A percentile compares a stretch with the other conserved stretches of the same genome.
Evolutionary conservation across 2,797 vertebrate species (phyloP).

Genomic region (Neomorphus geoffroyi): DNA sequence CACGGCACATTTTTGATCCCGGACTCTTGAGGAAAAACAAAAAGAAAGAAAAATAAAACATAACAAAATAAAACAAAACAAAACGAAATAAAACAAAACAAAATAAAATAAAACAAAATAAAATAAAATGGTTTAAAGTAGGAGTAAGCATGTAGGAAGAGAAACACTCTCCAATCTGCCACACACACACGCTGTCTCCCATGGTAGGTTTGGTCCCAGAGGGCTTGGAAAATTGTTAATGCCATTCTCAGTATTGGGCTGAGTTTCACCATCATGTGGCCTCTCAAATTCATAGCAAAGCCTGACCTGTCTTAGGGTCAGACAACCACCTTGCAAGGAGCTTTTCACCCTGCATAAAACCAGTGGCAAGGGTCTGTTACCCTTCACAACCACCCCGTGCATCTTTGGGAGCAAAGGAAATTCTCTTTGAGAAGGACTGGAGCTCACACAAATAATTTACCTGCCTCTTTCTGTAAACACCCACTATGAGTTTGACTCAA

Average conservation of each 20-base stretch:
- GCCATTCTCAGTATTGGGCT: not conserved
- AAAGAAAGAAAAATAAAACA: not conserved
- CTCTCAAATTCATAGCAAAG: not conserved
- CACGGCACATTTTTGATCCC: conserved; percentile 27
- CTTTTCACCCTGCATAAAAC: not conserved
- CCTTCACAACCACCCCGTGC: not conserved
- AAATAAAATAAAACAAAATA: not conserved
- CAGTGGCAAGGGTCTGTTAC: not conserved
- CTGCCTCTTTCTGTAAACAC: not conserved
- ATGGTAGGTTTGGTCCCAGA: not conserved
- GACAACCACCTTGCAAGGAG: not conserved
- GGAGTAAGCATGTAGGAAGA: not conserved
- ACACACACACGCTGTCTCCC: not conserved
- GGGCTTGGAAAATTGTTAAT: not conserved
- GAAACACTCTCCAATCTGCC: not conserved
- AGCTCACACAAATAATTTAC: not conserved
- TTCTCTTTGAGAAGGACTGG: not conserved
- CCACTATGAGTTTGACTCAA: not conserved
- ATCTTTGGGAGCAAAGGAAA: not conserved
- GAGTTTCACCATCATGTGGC: not conserved
- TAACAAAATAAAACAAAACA: not conserved
- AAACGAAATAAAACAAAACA: not conserved
- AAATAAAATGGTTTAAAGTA: not conserved
- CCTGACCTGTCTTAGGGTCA: not conserved
- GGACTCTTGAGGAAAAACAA: not conserved